Conservation (phyloP, 2,113 vertebrate genomes). For the Caranx ignobilis region DNA sequence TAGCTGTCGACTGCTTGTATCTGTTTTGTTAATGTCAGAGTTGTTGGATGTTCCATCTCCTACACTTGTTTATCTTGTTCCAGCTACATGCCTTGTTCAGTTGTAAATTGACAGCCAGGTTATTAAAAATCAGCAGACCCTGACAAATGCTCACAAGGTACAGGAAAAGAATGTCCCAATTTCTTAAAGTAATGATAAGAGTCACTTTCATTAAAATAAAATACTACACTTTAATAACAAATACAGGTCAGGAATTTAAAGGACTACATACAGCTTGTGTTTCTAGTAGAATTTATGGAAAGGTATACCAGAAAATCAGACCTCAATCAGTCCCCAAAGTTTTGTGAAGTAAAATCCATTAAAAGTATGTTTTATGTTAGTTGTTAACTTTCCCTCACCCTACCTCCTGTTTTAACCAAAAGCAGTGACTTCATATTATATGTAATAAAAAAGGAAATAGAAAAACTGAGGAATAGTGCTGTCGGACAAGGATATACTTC, state of each 20-base stretch:
- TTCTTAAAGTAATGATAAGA: conserved; percentile 4
- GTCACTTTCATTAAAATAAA: background rate
- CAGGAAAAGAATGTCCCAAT: conserved; percentile 6
- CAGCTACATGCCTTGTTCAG: conserved; percentile 38
- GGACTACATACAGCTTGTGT: too few species aligned
- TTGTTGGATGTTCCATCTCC: conserved; percentile 3
- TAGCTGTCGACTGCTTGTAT: background rate
- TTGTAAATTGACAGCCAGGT: conserved; percentile 48
- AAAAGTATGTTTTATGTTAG: too few species aligned
- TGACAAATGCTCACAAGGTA: conserved; percentile 27
- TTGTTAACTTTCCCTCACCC: background rate
- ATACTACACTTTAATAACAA: background rate
- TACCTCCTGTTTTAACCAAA: background rate
- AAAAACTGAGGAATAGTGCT: background rate
- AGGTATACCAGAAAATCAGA: too few species aligned
- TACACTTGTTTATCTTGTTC: conserved; percentile 31
- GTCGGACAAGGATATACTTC: background rate
- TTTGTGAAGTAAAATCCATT: too few species aligned
- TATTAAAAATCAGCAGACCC: conserved; percentile 58
- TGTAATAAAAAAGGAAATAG: background rate
- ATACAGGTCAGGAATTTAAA: background rate
- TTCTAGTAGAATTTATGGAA: background rate
- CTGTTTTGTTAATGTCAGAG: conserved; percentile 16
- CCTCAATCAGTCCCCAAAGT: too few species aligned
- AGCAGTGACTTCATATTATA: background rate